These are phyloP conservation scores for Sarcophilus harrisii DNA, from an alignment of 2,797 vertebrate genomes.

Conservation along the genomic window DNA sequence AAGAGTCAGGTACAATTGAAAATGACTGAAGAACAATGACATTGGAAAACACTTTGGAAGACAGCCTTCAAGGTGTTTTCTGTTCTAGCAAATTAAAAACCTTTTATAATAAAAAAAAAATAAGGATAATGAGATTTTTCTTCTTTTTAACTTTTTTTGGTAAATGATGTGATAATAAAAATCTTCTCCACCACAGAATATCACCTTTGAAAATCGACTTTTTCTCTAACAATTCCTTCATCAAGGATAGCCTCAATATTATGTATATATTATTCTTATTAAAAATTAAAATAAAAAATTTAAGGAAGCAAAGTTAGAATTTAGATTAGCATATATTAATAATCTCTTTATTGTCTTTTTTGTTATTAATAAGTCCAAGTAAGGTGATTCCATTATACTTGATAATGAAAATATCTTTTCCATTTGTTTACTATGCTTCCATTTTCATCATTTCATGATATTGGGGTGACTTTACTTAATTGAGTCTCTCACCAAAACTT, in stretches of 20 bases:
- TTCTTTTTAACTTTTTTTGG: neutral
- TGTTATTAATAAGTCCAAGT: neutral
- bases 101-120: neutral
- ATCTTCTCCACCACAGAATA: neutral
- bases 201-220: neutral
- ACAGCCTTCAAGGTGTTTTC: too few species aligned
- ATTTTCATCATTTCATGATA: neutral
- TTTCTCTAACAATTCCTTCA: neutral
- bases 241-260: neutral
- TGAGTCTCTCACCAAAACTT: neutral
- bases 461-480: neutral
- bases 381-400: neutral
- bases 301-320: neutral
- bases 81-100: neutral
- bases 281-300: too few species aligned
- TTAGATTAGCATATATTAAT: neutral
- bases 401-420: neutral
- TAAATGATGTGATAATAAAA: neutral
- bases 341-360: neutral
- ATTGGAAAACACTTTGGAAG: neutral
- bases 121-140: neutral
- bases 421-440: neutral
- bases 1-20: too few species aligned
- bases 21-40: too few species aligned
- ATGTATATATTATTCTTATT: neutral